Evolutionary conservation across 1,140 invertebrate species (phyloP).

Genomic region (Leptonema lineaticorne): DNA sequence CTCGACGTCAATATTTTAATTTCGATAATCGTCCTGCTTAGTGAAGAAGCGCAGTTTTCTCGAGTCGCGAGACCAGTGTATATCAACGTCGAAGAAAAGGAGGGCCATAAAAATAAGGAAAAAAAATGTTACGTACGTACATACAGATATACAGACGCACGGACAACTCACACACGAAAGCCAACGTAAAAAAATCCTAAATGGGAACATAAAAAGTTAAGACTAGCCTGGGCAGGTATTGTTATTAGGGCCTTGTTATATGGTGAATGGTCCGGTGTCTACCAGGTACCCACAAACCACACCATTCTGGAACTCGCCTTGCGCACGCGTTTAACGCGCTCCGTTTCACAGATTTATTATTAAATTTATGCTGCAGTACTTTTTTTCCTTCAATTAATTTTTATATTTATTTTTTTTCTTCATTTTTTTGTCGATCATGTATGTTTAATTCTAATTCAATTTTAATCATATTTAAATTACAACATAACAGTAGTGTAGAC

Average conservation of each 20-base stretch:
- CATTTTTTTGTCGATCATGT: no score
- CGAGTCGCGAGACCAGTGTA: not conserved
- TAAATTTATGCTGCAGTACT: no score
- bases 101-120: no score
- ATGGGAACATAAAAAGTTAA: slow-evolving; percentile 32
- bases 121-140: not conserved
- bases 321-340: not conserved
- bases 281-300: slow-evolving; percentile 20
- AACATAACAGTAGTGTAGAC: no score
- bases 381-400: no score
- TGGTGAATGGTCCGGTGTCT: slow-evolving; percentile 21
- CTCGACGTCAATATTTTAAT: no score
- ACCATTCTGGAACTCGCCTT: not conserved
- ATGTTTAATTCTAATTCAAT: no score
- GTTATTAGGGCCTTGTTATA: slow-evolving; percentile 32
- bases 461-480: no score
- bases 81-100: no score
- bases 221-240: slow-evolving; percentile 28
- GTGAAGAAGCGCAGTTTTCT: not conserved
- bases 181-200: slow-evolving; percentile 21
- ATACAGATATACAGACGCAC: slow-evolving; percentile 16
- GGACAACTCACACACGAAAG: no score
- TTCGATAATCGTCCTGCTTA: no score
- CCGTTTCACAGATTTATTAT: slow-evolving; percentile 13
- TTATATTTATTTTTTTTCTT: no score